Conservation (phyloP, 2,888 invertebrate species). For the Temnothorax unifasciatus region DNA sequence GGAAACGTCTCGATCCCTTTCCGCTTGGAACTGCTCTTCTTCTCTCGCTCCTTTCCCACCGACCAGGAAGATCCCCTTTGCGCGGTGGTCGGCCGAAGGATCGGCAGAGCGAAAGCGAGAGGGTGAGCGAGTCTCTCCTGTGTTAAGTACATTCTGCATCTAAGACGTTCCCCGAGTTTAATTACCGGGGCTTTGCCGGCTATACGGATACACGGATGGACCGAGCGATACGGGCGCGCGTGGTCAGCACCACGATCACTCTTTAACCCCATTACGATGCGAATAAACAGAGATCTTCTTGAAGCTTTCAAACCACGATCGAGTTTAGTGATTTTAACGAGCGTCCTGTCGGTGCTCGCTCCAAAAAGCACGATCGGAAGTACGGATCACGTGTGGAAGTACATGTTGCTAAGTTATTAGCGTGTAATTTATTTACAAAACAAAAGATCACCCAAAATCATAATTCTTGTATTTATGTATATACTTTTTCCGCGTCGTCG, state of each 20-base stretch:
- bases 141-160: constrained; percentile 85
- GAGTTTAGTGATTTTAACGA: not conserved
- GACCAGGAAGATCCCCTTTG: constrained; percentile 71
- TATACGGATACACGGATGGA: constrained; percentile 57
- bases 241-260: constrained; percentile 38
- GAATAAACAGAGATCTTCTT: not conserved
- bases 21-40: constrained; percentile 40
- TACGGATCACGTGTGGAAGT: not conserved
- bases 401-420: not conserved
- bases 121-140: constrained; percentile 78
- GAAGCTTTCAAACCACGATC: not conserved
- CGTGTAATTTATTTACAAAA: not conserved
- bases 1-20: constrained; percentile 57
- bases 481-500: not conserved
- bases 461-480: not conserved
- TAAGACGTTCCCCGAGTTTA: constrained; percentile 84
- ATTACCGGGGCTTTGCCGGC: constrained; percentile 80
- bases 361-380: not conserved
- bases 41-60: constrained; percentile 65
- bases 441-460: not conserved
- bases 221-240: constrained; percentile 30
- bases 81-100: constrained; percentile 64
- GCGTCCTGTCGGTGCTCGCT: not conserved
- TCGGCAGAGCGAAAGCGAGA: constrained; percentile 59
- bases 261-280: not conserved